Evolutionary conservation across 2,113 vertebrate genomes (phyloP).

Genomic region (Plotosus lineatus): DNA sequence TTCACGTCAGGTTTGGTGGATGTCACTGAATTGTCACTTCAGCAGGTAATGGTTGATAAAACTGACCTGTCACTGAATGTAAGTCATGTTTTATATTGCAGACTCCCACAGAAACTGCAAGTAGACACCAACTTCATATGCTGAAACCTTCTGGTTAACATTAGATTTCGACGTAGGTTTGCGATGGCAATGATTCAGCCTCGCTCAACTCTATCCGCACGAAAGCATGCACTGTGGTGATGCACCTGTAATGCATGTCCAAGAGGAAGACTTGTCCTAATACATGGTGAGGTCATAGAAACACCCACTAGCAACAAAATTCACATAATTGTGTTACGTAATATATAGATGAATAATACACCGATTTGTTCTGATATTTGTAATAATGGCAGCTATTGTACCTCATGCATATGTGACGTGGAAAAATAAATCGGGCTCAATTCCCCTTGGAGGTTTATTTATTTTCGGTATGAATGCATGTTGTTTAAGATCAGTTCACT

Average conservation of each 20-base stretch:
- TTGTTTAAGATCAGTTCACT: not conserved
- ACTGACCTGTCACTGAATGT: no score
- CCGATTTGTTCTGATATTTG: slow-evolving; percentile 44
- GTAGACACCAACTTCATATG: not conserved
- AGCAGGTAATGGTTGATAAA: no score
- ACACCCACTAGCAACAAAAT: not conserved
- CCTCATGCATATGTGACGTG: slow-evolving; percentile 7
- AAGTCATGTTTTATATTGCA: no score
- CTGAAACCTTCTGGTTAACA: not conserved
- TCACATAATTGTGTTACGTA: not conserved
- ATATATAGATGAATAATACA: slow-evolving; percentile 53
- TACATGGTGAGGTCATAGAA: not conserved
- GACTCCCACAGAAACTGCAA: no score
- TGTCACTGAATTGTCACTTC: no score
- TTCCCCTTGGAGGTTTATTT: not conserved
- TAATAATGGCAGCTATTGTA: slow-evolving; percentile 26
- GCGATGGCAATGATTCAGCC: not conserved
- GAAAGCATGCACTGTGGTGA: not conserved
- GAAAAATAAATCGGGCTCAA: not conserved
- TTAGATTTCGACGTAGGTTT: not conserved
- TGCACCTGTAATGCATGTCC: not conserved
- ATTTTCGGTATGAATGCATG: not conserved
- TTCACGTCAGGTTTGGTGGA: no score
- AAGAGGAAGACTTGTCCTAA: not conserved
- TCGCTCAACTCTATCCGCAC: not conserved